Evolutionary conservation across 2,113 vertebrate species (phyloP).

Genomic region (Suricata suricatta): DNA sequence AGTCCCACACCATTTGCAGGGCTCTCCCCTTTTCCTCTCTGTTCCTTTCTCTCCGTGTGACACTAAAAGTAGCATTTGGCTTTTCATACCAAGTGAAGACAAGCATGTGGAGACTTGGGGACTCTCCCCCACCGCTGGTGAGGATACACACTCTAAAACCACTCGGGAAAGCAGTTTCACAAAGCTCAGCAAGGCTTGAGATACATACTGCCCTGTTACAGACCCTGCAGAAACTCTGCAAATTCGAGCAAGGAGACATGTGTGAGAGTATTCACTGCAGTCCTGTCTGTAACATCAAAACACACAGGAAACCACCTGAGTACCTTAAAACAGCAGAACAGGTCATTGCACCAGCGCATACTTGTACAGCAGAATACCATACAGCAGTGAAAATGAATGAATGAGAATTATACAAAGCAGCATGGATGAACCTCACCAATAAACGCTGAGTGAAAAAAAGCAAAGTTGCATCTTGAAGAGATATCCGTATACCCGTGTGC

Average conservation of each 20-base stretch:
- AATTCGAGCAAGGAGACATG: fast-evolving
- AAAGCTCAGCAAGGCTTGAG: neutral
- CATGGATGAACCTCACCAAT: neutral
- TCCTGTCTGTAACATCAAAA: neutral
- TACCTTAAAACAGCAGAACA: too few relatives aligned
- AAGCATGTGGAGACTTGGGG: neutral
- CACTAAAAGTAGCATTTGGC: neutral
- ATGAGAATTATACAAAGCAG: fast-evolving
- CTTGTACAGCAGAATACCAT: too few relatives aligned
- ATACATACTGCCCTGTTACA: fast-evolving
- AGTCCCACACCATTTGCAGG: neutral
- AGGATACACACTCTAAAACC: fast-evolving
- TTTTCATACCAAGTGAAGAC: neutral
- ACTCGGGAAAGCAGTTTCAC: neutral
- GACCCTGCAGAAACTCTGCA: neutral
- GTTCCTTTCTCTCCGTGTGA: neutral
- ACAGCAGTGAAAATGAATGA: neutral
- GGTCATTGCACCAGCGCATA: neutral
- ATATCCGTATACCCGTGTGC: fast-evolving
- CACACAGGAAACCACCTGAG: neutral
- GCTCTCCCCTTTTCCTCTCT: neutral
- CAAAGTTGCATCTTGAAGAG: neutral
- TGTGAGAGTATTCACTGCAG: neutral
- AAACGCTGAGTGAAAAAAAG: neutral
- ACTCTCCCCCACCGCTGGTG: too few relatives aligned